Evolutionary conservation across 2,797 vertebrate species (phyloP), one percentile per base, ranked within the genome.

Genomic region (Anomalospiza imberbis): DNA sequence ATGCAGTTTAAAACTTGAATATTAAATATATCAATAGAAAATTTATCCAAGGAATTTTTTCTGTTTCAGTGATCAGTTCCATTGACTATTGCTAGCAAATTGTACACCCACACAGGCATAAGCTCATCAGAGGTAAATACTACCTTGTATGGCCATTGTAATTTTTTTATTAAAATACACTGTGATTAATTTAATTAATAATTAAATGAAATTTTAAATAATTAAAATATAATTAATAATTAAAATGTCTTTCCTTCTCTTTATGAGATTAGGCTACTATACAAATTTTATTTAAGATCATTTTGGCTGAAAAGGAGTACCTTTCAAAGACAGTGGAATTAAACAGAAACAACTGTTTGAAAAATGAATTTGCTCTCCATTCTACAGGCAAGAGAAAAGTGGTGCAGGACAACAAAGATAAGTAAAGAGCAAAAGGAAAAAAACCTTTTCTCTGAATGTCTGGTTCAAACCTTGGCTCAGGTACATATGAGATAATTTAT

Each of bases 401-500:
- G 7, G 13, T 58, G 31, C 28, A 89, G 54, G 32, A 68, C 42
- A 84, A 21, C 26, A 84, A 92, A 70, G n/a, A 67, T 76, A 77
- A 58, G 13, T 44, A 67, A 66, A 63, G 21, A 54, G 38, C 58
- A 74, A 91, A 84, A 21, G 76, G 74, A 90, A 62, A 92, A 62
- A 62, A 85, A 93, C 26, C 17, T 72, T 94, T 91, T 44, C 70
- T 96, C 68, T 73, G 89, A 92, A 36, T 83, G 84, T 78, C 76
- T 66, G 38, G 26, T 76, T 97, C 77, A 85, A 93, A 89, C 62
- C 60, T 91, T 95, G 92, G 95, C 75, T 93, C 75, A 72, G 91
- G 93, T 91, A 97, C 87, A 32, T 51, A 50, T 68, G 79, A 92
- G 94, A 94, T 97, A 97, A 98, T 98, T 98, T 97, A 98, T 97